A percentile compares a stretch with the other conserved stretches of the same genome.
phyloP scores from a whole-genome alignment of 1,140 invertebrate genomes.

The Drosophila carrolli region DNA sequence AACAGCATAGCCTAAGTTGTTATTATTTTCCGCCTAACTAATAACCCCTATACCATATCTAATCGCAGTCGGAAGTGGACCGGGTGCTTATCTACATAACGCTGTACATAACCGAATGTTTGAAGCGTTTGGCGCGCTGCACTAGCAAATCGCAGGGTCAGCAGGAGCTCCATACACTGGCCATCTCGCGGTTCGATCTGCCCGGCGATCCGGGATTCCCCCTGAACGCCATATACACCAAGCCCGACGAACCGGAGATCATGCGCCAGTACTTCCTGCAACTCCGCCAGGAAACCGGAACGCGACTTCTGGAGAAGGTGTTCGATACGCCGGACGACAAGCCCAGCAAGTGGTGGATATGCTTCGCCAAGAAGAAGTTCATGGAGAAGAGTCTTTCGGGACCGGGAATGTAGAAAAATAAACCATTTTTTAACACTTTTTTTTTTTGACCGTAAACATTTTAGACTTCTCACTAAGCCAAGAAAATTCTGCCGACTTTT shows the following conservation, averaged over 20 bases:
- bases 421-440: not conserved
- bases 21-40: not conserved
- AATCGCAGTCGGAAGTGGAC: slow-evolving; percentile 95
- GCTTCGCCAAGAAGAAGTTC: slow-evolving; percentile 99
- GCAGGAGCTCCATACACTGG: slow-evolving; percentile 98
- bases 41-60: slow-evolving; percentile 24
- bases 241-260: slow-evolving; percentile 94
- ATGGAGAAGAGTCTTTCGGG: slow-evolving; percentile 97
- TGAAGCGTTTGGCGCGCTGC: slow-evolving; percentile 97
- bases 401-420: slow-evolving; percentile 55
- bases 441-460: no score
- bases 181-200: slow-evolving; percentile 97
- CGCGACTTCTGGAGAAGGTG: slow-evolving; percentile 95
- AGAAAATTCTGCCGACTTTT: not conserved
- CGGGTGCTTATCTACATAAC: slow-evolving; percentile 99
- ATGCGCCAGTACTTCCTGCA: slow-evolving; percentile 98
- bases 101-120: slow-evolving; percentile 98
- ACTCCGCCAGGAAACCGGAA: slow-evolving; percentile 96
- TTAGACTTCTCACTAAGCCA: no score
- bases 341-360: slow-evolving; percentile 99
- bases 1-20: no score
- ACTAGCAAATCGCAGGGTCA: slow-evolving; percentile 94
- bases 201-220: slow-evolving; percentile 98
- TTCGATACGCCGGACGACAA: slow-evolving; percentile 95
- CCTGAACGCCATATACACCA: slow-evolving; percentile 97